Percentiles rank a stretch among this genome's conserved stretches.
Conservation (phyloP, 2,888 invertebrate species). For the Aromia moschata region DNA sequence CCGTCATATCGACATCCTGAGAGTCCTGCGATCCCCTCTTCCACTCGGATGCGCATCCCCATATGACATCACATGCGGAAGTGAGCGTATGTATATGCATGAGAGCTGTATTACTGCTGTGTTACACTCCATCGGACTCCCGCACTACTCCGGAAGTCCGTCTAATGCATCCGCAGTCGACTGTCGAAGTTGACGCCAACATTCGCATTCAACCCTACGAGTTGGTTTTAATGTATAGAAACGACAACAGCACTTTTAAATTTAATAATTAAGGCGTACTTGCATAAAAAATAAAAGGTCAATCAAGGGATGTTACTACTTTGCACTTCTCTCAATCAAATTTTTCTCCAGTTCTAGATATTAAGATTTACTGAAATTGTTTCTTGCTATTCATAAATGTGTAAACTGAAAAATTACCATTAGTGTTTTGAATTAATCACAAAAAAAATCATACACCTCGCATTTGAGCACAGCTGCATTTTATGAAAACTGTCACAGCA, state of each 20-base stretch:
- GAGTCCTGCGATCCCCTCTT: slow-evolving; percentile 49
- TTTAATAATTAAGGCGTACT: slow-evolving; percentile 8
- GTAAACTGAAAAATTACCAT: no score
- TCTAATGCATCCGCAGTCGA: slow-evolving; percentile 68
- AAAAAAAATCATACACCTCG: no score
- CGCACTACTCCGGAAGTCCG: slow-evolving; percentile 67
- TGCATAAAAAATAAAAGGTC: background rate
- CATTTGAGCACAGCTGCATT: no score
- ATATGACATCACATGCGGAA: slow-evolving; percentile 54
- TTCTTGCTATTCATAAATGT: no score
- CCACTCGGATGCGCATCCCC: slow-evolving; percentile 59
- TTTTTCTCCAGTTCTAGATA: no score
- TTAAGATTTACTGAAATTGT: no score
- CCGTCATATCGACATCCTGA: slow-evolving; percentile 29
- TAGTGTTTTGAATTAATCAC: no score
- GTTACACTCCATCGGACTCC: slow-evolving; percentile 63
- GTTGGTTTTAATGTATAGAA: slow-evolving; percentile 24
- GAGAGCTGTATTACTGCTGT: slow-evolving; percentile 58
- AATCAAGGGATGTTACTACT: no score
- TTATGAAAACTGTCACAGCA: no score
- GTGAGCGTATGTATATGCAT: slow-evolving; percentile 61
- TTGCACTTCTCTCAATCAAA: no score
- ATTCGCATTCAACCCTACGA: slow-evolving; percentile 28
- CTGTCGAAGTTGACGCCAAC: slow-evolving; percentile 43
- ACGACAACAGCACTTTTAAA: slow-evolving; percentile 11